phyloP scores from a whole-genome alignment of 2,797 vertebrate genomes.

The Siniperca scherzeri region DNA sequence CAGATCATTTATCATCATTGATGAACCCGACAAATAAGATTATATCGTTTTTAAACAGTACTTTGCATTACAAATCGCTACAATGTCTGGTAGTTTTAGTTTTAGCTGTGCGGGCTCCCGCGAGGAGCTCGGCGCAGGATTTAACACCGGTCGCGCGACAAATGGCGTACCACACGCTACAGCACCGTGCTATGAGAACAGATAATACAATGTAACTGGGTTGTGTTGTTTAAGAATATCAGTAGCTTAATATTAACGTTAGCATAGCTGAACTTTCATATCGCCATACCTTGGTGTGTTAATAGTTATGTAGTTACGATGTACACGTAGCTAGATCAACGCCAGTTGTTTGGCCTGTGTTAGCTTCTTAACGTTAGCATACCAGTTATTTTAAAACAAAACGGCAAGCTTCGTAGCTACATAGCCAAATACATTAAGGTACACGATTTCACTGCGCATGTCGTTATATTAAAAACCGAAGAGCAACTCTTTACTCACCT shows the following conservation, averaged over 20 bases:
- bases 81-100: background rate
- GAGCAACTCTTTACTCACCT: constrained; percentile 25
- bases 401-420: background rate
- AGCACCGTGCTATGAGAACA: background rate
- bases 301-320: background rate
- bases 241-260: background rate
- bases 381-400: background rate
- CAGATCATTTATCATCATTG: background rate
- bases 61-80: background rate
- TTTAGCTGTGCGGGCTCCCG: background rate
- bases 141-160: background rate
- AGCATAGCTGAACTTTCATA: background rate
- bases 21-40: background rate
- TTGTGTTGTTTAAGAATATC: background rate
- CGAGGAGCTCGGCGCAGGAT: background rate
- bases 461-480: background rate
- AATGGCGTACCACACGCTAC: background rate
- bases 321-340: background rate
- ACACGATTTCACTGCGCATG: fast-evolving
- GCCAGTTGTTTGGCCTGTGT: background rate
- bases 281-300: background rate
- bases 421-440: fast-evolving
- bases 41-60: background rate
- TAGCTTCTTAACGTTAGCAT: constrained; percentile 21
- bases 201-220: too few relatives aligned